Percentiles rank a stretch among this genome's conserved stretches.
phyloP scores from a whole-genome alignment of 2,888 invertebrate genomes.

The Eupithecia subfuscata region DNA sequence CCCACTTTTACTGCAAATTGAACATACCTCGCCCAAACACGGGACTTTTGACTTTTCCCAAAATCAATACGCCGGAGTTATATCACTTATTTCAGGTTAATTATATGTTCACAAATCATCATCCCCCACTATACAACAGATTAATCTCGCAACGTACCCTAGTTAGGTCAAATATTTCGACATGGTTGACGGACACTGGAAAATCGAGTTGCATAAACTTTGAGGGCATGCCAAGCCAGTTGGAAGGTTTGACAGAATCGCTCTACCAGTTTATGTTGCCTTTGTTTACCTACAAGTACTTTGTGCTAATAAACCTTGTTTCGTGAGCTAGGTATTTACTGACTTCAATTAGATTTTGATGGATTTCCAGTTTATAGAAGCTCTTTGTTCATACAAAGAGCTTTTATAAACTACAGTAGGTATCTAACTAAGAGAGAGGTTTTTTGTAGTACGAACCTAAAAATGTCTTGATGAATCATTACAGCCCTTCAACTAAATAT shows the following conservation, averaged over 20 bases:
- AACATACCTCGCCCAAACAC: not conserved
- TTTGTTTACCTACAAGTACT: not conserved
- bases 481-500: no score
- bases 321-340: not conserved
- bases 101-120: not conserved
- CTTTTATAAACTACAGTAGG: no score
- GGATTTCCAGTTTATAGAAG: not conserved
- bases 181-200: constrained; percentile 26
- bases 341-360: not conserved
- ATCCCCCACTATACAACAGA: not conserved
- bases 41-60: not conserved
- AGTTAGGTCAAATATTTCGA: constrained; percentile 12
- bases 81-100: not conserved
- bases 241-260: constrained; percentile 23
- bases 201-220: constrained; percentile 30
- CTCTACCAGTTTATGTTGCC: not conserved
- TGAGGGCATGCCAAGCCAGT: constrained; percentile 9
- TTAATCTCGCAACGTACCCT: not conserved
- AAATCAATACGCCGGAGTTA: not conserved
- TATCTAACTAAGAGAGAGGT: not conserved
- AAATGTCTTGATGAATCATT: no score
- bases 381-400: not conserved
- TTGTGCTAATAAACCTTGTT: not conserved
- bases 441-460: not conserved
- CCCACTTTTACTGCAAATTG: not conserved